A percentile compares a stretch with the other conserved stretches of the same genome.
phyloP scores from a whole-genome alignment of 2,888 invertebrate genomes.

The Nyleta sp. region DNA sequence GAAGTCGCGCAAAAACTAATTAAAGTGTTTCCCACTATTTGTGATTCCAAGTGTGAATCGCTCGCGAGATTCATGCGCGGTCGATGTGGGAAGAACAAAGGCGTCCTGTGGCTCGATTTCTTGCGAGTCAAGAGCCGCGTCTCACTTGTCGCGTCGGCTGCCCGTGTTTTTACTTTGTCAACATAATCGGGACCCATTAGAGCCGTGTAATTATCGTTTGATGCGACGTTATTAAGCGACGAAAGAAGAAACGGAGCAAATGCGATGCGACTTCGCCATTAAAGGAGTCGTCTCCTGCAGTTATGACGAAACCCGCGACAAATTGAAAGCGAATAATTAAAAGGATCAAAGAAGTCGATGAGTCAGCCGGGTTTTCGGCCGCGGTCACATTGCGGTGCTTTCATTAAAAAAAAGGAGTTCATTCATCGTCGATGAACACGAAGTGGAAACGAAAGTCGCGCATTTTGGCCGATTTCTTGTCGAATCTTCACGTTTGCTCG shows the following conservation, averaged over 20 bases:
- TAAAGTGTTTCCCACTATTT: slow-evolving; percentile 45
- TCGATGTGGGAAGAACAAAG: slow-evolving; percentile 46
- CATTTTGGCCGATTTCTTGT: not conserved
- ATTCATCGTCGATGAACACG: slow-evolving; percentile 7
- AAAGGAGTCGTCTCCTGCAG: slow-evolving; percentile 39
- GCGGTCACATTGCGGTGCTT: slow-evolving; percentile 22
- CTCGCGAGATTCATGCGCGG: slow-evolving; percentile 18
- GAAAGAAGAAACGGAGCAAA: slow-evolving; percentile 34
- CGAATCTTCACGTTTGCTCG: not conserved
- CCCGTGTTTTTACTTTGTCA: slow-evolving; percentile 32
- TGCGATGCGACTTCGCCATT: slow-evolving; percentile 43
- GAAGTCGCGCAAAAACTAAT: slow-evolving; percentile 37
- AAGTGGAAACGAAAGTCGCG: slow-evolving; percentile 15
- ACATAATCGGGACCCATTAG: slow-evolving; percentile 40
- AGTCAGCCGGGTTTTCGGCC: slow-evolving; percentile 24
- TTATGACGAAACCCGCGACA: slow-evolving; percentile 53
- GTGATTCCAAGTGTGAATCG: slow-evolving; percentile 34
- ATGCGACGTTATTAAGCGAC: slow-evolving; percentile 28
- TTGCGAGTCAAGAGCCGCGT: not conserved
- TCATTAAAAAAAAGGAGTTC: slow-evolving; percentile 26
- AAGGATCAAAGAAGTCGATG: slow-evolving; percentile 47
- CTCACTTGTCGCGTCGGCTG: slow-evolving; percentile 10
- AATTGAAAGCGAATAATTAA: slow-evolving; percentile 61
- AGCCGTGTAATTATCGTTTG: slow-evolving; percentile 30
- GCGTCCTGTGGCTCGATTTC: not conserved